Conservation (phyloP, 1,140 invertebrate genomes). For the Ctenoplectra terminalis region DNA sequence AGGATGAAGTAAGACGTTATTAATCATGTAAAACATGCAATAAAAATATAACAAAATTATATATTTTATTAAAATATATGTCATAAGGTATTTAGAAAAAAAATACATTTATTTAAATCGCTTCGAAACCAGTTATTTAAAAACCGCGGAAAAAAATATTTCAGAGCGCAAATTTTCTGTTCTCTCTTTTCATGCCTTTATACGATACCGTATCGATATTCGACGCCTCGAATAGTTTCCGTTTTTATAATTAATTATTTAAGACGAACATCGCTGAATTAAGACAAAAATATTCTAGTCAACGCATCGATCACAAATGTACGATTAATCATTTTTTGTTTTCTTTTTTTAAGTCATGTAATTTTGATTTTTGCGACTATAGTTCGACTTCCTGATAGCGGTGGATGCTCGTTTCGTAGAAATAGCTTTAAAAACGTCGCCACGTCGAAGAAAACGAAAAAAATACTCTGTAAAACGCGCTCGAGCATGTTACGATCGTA, state of each 20-base stretch:
- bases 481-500: conserved; percentile 58
- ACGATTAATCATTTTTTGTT: not conserved
- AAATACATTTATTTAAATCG: no score
- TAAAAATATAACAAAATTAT: no score
- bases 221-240: no score
- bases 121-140: no score
- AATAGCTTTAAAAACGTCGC: not conserved
- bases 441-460: not conserved
- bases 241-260: not conserved
- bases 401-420: not conserved
- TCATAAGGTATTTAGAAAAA: no score
- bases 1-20: no score
- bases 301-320: not conserved
- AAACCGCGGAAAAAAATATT: no score
- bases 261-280: not conserved
- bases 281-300: not conserved
- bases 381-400: not conserved
- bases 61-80: no score
- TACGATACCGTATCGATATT: not conserved
- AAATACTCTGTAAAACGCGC: conserved; percentile 61
- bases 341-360: not conserved
- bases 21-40: no score
- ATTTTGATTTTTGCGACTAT: not conserved
- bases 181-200: not conserved
- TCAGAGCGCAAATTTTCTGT: not conserved